Evolutionary conservation across 2,888 invertebrate species (phyloP).

Genomic region (Parthenolecanium corni): DNA sequence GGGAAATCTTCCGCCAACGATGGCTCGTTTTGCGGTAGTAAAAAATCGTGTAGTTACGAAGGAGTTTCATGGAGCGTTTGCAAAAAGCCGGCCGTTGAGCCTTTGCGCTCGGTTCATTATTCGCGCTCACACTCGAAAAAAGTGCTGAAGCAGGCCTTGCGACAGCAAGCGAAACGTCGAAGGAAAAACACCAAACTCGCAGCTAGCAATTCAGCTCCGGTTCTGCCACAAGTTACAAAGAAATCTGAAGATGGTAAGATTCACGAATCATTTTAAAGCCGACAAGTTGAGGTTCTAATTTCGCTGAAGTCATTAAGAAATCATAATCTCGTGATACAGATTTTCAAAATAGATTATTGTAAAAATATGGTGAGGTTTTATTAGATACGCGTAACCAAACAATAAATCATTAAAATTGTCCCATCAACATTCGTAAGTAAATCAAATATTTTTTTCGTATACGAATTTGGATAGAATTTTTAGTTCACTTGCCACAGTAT

Average conservation of each 20-base stretch:
- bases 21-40: slow-evolving; percentile 11
- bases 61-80: slow-evolving; percentile 32
- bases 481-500: no score
- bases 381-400: no score
- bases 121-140: slow-evolving; percentile 46
- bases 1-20: slow-evolving; percentile 11
- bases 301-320: no score
- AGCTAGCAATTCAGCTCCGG: slow-evolving; percentile 48
- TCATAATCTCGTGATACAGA: no score
- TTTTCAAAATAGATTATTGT: no score
- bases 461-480: no score
- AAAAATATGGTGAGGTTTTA: no score
- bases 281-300: no score
- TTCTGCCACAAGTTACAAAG: slow-evolving; percentile 50
- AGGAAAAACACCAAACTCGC: slow-evolving; percentile 66
- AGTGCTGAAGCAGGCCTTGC: slow-evolving; percentile 60
- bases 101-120: slow-evolving; percentile 21
- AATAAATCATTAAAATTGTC: no score
- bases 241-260: slow-evolving; percentile 25
- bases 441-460: no score
- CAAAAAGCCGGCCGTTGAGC: slow-evolving; percentile 28
- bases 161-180: slow-evolving; percentile 62
- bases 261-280: no score
- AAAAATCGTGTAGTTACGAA: slow-evolving; percentile 14
- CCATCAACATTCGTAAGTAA: no score